Evolutionary conservation across 92 coral and sea anemone genomes (phyloP).

Genomic region (Muricea muricata): DNA sequence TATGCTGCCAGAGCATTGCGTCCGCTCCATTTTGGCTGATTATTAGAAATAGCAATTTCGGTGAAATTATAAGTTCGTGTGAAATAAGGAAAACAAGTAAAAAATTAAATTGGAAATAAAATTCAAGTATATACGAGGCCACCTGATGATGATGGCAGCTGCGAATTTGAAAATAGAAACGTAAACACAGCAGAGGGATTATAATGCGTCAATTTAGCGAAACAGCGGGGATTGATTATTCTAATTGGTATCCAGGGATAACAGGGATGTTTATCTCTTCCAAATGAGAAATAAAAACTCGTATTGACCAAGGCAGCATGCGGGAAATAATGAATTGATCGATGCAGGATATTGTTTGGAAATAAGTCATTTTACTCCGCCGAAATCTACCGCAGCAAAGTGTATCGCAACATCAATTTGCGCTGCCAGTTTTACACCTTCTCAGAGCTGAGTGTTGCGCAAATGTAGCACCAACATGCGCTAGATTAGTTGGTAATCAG

Average conservation of each 20-base stretch:
- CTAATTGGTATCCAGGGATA: background rate
- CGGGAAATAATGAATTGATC: too few species aligned
- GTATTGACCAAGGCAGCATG: slow-evolving; percentile 3
- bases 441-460: too few species aligned
- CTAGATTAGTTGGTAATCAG: too few species aligned
- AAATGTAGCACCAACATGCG: too few species aligned
- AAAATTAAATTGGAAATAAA: background rate
- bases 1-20: background rate
- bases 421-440: too few species aligned
- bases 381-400: too few species aligned
- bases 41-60: background rate
- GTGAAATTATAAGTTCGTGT: background rate
- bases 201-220: slow-evolving; percentile 24
- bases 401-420: background rate
- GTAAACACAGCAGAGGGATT: slow-evolving; percentile 20
- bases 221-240: slow-evolving; percentile 29
- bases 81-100: background rate
- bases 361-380: too few species aligned
- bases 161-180: slow-evolving; percentile 13
- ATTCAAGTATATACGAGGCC: background rate
- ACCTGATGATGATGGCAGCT: slow-evolving; percentile 21
- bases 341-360: background rate
- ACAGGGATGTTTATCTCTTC: background rate
- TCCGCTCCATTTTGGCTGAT: background rate
- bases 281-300: background rate